A percentile compares a stretch with the other conserved stretches of the same genome.
These are phyloP conservation scores for Manis javanica DNA, from an alignment of 2,797 vertebrate genomes.

Conservation along the genomic window DNA sequence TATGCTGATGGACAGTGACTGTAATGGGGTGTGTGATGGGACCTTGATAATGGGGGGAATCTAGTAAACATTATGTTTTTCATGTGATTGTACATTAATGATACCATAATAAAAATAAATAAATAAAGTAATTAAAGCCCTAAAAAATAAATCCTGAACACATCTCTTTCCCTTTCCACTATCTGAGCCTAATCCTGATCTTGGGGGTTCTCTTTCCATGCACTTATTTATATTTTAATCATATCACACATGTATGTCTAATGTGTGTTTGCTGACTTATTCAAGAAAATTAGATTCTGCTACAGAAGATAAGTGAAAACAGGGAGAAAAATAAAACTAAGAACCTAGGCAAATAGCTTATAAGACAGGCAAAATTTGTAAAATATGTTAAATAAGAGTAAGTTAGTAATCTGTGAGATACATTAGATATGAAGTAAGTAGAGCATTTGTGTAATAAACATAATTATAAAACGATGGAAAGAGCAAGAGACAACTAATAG, in stretches of 20 bases:
- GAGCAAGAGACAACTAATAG: neutral
- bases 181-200: neutral
- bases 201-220: neutral
- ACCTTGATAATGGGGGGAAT: too few relatives aligned
- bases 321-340: constrained; percentile 27
- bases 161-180: neutral
- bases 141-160: neutral
- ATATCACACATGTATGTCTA: neutral
- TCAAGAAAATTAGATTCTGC: constrained; percentile 37
- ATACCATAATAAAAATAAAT: too few relatives aligned
- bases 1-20: too few relatives aligned
- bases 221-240: constrained; percentile 1
- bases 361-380: neutral
- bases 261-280: neutral
- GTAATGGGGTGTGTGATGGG: too few relatives aligned
- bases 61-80: too few relatives aligned
- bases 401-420: constrained; percentile 8
- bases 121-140: too few relatives aligned
- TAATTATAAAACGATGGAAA: constrained; percentile 38
- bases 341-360: neutral
- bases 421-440: neutral
- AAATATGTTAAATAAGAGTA: neutral
- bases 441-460: neutral
- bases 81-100: too few relatives aligned
- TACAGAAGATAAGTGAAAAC: constrained; percentile 37